Evolutionary conservation across 92 coral and sea anemone species (phyloP), one percentile per base, ranked within the genome.

Genomic region (Siderastrea radians): DNA sequence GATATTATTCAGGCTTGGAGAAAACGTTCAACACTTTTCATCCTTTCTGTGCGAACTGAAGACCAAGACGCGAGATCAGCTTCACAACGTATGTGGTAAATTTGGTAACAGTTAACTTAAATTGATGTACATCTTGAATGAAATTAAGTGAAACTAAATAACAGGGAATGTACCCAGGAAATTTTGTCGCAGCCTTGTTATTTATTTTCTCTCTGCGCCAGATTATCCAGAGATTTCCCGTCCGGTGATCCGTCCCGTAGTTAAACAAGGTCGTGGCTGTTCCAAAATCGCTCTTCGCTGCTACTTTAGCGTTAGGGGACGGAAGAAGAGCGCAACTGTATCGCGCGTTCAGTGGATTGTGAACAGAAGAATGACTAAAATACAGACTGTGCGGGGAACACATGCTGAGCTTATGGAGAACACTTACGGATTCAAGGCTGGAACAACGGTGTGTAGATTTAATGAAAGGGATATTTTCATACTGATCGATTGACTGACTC

Each of bases 381-480:
- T 91, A 19, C 83, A 87, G 38, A 72, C 66, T 6, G 79, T 88
- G 38, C 82, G 86, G 26, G 80, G 92, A 78, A 51, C 79, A 45
- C 84, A 85, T 51, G 96, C 92, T 11, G 85, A 91, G 69, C 93
- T 95, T 50, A 66, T 92, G 46, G 98, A 95, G 48, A 77, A 84
- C 77, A 93, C 96, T 4, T 91, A 88, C 85, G 95, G 90, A 9
- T 95, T 95, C 84, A 89, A 89, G 50, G 98, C 98, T 59, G 98
- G 98, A 85, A 89, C 93, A 52, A 95, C 95, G 98, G 98, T 95
- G 52, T 9, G 95, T 74, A 43, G 7, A 52, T 2, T 26, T 5
- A 6, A 1, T 4, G 50, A 11, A 15, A 15, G 49, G n/a, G 38
- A 26, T 26, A 26, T 26, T 26, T 26, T 26, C 38, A 26, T 26